Evolutionary conservation across 2,113 vertebrate species (phyloP).

Genomic region (Cheilinus undulatus): DNA sequence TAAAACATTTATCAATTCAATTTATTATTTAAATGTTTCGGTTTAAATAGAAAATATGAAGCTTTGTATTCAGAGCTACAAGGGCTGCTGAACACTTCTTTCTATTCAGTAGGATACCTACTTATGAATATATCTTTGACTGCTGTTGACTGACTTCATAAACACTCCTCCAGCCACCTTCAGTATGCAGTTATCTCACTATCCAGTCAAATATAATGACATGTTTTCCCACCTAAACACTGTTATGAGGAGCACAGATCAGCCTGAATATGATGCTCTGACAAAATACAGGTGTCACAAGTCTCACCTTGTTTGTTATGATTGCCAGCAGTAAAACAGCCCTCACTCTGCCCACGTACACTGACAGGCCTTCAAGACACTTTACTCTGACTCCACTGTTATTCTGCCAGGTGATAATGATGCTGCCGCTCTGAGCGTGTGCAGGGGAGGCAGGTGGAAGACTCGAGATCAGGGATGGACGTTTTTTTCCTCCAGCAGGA

Average conservation of each 20-base stretch:
- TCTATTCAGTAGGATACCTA: too few relatives aligned
- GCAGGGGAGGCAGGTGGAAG: constrained; percentile 43
- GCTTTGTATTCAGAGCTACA: too few relatives aligned
- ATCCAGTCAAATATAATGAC: constrained; percentile 31
- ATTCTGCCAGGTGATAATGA: constrained; percentile 46
- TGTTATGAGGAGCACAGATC: neutral
- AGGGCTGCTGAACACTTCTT: too few relatives aligned
- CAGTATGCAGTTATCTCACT: neutral
- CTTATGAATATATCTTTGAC: too few relatives aligned
- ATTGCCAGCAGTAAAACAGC: neutral
- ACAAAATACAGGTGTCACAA: neutral
- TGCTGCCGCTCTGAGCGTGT: constrained; percentile 32
- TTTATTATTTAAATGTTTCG: too few relatives aligned
- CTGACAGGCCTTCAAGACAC: neutral
- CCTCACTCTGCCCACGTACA: neutral
- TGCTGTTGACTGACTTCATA: too few relatives aligned
- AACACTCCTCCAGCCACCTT: neutral
- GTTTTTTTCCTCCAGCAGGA: neutral
- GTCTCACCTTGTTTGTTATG: constrained; percentile 16
- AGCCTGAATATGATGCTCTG: neutral
- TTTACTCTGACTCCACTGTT: constrained; percentile 22
- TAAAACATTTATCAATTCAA: too few relatives aligned
- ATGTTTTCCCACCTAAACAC: constrained; percentile 31
- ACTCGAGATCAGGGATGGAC: neutral
- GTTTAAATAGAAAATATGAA: too few relatives aligned